Base-by-base conservation (phyloP, 2,797 vertebrate species). In the Alectoris magna region DNA sequence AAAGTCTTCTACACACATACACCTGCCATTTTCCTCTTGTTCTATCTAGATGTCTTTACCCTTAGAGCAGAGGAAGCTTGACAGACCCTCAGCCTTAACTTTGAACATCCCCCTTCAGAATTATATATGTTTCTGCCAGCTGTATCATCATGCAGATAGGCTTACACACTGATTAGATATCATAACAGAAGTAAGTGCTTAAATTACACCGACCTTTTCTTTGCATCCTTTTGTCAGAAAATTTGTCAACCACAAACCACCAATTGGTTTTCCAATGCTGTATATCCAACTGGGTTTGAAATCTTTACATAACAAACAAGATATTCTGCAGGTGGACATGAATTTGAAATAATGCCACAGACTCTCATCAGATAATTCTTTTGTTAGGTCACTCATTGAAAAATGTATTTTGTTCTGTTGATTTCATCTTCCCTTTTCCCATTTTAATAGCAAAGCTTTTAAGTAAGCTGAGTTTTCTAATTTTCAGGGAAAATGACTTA, bases 221-320 rank as follows among this genome's bases (percentile, higher is more conserved):
- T 80, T 71, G 16, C 22, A 48, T 16, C 10, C 60, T 39, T 48
- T 60, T 79, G 19, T 23, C 36, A 79, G 84, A 24, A 49, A 14
- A 15, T 51, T 51, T 27, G 60, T 15, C 49, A 51, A 51, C 49
- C 26, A 51, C 48, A 49, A 49, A 49, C 24, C 4, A 24, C 48
- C 48, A 26, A 14, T 9, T 4, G 2, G 14, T 69, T 93, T 72
- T 0, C 1, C 18, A n/a, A 3, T 26, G 23, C 31, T 43, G 3
- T 31, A 14, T 34, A 15, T 64, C 27, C 43, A 39, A 21, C 34
- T 12, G 60, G 5, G 27, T 5, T 86, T 62, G 38, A 84, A 84
- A 63, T 64, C 4, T 31, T 53, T 63, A 27, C 15, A 44, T 6
- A 67, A 31, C 0, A 69, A 43, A 34, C 55, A 53, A 82, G 26